A percentile compares a stretch with the other conserved stretches of the same genome.
phyloP scores from a whole-genome alignment of 2,113 vertebrate species.

The Dascyllus trimaculatus region DNA sequence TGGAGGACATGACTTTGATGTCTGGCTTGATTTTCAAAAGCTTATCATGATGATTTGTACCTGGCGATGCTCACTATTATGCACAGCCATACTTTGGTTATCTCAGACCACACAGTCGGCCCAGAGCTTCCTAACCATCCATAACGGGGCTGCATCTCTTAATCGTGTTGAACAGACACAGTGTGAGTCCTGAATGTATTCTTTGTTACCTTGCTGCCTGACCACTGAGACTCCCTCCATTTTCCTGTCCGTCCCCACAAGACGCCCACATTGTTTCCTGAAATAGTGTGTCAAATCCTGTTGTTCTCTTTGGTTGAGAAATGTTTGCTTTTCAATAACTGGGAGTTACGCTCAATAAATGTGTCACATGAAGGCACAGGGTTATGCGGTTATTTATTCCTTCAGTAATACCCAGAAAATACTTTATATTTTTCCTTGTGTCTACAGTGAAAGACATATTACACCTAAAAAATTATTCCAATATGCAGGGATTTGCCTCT shows the following conservation, averaged over 20 bases:
- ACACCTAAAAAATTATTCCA: conserved; percentile 7
- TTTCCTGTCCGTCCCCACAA: conserved; percentile 38
- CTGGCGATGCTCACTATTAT: conserved; percentile 54
- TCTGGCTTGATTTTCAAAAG: conserved; percentile 19
- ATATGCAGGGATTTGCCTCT: conserved; percentile 29
- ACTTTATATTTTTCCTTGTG: background rate
- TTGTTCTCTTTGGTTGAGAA: conserved; percentile 23
- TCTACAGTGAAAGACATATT: background rate
- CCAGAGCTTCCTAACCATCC: conserved; percentile 47
- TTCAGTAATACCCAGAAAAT: background rate
- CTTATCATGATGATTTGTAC: conserved; percentile 30
- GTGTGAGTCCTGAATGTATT: conserved; percentile 38
- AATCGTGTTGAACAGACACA: conserved; percentile 50
- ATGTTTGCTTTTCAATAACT: conserved; percentile 38
- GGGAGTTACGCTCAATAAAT: conserved; percentile 10
- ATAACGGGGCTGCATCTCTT: conserved; percentile 58
- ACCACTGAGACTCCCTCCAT: conserved; percentile 38
- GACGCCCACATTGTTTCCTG: conserved; percentile 41
- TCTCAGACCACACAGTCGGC: conserved; percentile 53
- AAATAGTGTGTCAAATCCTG: conserved; percentile 29
- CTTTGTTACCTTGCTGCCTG: conserved; percentile 52
- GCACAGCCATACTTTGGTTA: conserved; percentile 62
- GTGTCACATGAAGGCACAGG: background rate
- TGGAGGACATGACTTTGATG: conserved; percentile 27
- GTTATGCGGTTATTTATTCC: background rate